Evolutionary conservation across 2,113 vertebrate species (phyloP).

Genomic region (Syngnathus scovelli): DNA sequence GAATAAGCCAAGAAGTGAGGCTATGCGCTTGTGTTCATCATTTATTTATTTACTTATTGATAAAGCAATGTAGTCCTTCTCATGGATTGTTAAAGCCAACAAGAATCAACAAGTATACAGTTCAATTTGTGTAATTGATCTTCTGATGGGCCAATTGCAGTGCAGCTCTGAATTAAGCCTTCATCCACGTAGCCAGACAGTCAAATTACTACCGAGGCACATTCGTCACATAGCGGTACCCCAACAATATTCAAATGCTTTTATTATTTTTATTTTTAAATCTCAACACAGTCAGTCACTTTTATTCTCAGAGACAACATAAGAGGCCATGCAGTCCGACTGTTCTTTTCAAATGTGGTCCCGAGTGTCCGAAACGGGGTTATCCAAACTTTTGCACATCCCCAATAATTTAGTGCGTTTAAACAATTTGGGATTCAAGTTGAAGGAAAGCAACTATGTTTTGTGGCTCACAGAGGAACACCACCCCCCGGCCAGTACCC

Average conservation of each 20-base stretch:
- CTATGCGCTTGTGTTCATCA: background rate
- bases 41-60: no score
- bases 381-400: background rate
- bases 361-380: background rate
- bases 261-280: background rate
- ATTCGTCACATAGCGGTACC: no score
- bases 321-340: no score
- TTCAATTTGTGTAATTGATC: background rate
- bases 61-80: background rate
- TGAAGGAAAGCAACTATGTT: background rate
- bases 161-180: background rate
- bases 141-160: background rate
- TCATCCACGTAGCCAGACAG: no score
- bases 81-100: background rate
- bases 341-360: background rate
- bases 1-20: background rate
- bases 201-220: no score
- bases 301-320: background rate
- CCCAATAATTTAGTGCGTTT: background rate
- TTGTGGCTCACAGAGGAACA: background rate
- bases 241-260: no score
- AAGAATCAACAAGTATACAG: background rate
- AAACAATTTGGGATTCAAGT: background rate
- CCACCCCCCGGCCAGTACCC: background rate
- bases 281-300: no score